Base-by-base conservation (phyloP, 2,888 invertebrate genomes). In the Caenorhabditis sulstoni region DNA sequence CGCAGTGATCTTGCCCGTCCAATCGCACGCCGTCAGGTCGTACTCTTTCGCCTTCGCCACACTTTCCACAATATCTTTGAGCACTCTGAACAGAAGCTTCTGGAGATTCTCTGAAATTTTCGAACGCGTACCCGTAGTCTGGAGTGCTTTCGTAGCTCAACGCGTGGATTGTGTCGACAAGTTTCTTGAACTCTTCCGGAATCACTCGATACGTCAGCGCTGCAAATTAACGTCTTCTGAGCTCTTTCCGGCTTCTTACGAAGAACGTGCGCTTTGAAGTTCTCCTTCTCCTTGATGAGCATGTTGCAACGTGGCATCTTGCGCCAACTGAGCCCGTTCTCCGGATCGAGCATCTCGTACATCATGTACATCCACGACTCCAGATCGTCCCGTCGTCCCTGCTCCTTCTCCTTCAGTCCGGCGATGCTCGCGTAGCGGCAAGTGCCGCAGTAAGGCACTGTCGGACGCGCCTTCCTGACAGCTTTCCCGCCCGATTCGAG, bases 361-460 rank as follows among this genome's bases (percentile, higher is more conserved):
- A 79, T 8, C 79, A 74, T 79, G 23, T 79, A 79, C 12, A 79
- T 64, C 79, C 79, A 79, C 41, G 79, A 62, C 20, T 79, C 79
- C 20, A 79, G 7, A 35, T 79, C 79, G 47, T 79, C 79, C 12
- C 52, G 49, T 16, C 79, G 39, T 16, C 67, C 67, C 22, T 74
- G 74, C 5, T 79, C 79, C 16, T 39, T 20, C 5, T 53, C 52
- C 14, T 39, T 50, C 14, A 79, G 16, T 4, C 18, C 64, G 4
- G 73, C 64, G n/a, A 73, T 35, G 18, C 59, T 65, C 9, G 68
- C 79, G 22, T 79, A 79, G 9, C 79, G 37, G 9, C 50, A 2
- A 1, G 79, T 79, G 37, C 74, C 79, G 12, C 74, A 49, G 22
- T 52, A 79, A 9, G 47, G 45, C 7, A 74, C 29, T 3, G 12